Percentiles rank a stretch among this genome's conserved stretches.
Evolutionary conservation across 2,113 vertebrate species (phyloP).

Genomic region (Podocnemis expansa): DNA sequence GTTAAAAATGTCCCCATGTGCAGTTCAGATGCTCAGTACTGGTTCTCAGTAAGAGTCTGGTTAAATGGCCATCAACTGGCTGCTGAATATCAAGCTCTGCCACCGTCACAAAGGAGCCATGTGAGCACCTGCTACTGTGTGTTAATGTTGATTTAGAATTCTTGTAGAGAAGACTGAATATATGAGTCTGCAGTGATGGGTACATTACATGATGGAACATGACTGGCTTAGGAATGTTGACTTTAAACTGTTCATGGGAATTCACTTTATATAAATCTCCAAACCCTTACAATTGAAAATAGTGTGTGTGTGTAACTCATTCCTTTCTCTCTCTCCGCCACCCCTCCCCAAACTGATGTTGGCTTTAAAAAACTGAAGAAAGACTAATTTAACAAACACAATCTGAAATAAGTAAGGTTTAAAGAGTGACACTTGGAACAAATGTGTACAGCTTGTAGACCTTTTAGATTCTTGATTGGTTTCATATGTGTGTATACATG

Average conservation of each 20-base stretch:
- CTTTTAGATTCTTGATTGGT: neutral
- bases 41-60: neutral
- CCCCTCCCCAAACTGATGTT: neutral
- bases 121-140: neutral
- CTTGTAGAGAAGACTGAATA: neutral
- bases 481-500: no score
- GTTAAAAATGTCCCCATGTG: neutral
- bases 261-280: neutral
- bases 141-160: neutral
- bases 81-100: neutral
- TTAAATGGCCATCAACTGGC: accelerated
- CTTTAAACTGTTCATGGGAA: conserved; percentile 1
- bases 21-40: neutral
- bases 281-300: neutral
- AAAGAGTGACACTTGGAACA: neutral
- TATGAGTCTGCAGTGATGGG: neutral
- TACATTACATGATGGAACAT: neutral
- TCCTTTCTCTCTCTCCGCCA: neutral
- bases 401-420: neutral
- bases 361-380: neutral
- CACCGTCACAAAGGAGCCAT: neutral
- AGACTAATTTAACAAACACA: neutral
- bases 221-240: neutral
- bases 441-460: neutral
- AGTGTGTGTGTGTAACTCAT: accelerated